Evolutionary conservation across 2,113 vertebrate genomes (phyloP).

Genomic region (Ophthalmolycus amberensis): DNA sequence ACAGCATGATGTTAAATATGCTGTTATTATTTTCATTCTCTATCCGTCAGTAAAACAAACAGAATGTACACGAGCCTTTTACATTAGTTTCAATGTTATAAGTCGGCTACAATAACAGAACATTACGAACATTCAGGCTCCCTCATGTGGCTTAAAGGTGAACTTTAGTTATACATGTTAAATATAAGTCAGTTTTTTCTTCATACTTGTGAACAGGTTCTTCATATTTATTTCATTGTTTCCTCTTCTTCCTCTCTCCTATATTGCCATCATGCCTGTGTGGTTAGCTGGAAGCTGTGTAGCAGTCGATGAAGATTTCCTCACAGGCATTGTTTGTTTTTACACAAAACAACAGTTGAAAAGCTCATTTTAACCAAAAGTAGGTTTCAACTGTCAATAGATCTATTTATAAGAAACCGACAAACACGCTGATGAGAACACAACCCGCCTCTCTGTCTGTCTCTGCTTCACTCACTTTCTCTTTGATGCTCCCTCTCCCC

Average conservation of each 20-base stretch:
- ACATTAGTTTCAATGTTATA: too few species aligned
- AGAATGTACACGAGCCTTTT: too few species aligned
- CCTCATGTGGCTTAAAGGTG: too few species aligned
- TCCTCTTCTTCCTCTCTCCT: neutral
- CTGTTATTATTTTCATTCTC: too few species aligned
- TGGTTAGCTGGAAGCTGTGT: neutral
- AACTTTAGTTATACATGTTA: neutral
- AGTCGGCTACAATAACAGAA: too few species aligned
- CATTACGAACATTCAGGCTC: too few species aligned
- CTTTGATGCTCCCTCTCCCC: slow-evolving; percentile 18
- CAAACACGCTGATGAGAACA: slow-evolving; percentile 27
- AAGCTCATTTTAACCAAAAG: neutral
- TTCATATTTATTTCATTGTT: too few species aligned
- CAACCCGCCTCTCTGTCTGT: slow-evolving; percentile 41
- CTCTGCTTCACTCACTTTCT: slow-evolving; percentile 39
- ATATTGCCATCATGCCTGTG: neutral
- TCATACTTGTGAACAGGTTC: too few species aligned
- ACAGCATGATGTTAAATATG: too few species aligned
- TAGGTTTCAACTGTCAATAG: neutral
- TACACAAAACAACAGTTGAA: neutral
- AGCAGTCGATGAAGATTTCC: neutral
- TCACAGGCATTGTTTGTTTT: neutral
- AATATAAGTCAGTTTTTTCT: neutral
- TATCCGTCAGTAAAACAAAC: too few species aligned
- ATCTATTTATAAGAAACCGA: neutral